phyloP scores from a whole-genome alignment of 2,113 vertebrate genomes.

The Otolemur garnettii region DNA sequence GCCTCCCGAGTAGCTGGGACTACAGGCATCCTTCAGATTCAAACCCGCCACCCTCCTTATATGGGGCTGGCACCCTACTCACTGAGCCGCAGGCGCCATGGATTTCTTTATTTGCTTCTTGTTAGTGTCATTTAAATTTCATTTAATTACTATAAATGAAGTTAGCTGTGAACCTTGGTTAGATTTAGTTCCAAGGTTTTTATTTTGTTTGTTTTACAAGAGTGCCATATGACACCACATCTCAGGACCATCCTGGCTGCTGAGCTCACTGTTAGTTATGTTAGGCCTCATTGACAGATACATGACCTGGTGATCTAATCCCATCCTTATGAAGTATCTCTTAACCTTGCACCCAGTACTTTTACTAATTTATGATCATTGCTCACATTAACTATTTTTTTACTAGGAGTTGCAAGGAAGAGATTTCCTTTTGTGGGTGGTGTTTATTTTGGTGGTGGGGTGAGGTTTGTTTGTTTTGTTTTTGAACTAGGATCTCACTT shows the following conservation, averaged over 20 bases:
- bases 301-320: neutral
- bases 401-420: neutral
- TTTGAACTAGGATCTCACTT: neutral
- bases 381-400: conserved; percentile 10
- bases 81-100: too few relatives aligned
- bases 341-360: neutral
- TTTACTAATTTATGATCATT: conserved; percentile 38
- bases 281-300: neutral
- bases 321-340: neutral
- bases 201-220: conserved; percentile 31
- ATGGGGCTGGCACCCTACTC: too few relatives aligned
- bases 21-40: too few relatives aligned
- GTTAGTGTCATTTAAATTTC: neutral
- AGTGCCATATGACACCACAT: neutral
- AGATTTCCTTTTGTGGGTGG: neutral
- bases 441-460: too few relatives aligned
- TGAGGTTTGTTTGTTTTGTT: too few relatives aligned
- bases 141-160: neutral
- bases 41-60: too few relatives aligned
- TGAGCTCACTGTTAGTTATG: neutral
- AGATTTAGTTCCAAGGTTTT: neutral
- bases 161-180: neutral
- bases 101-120: neutral
- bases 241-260: neutral
- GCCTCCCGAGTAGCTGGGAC: too few relatives aligned